These are phyloP conservation scores for Mythimna impura DNA, from an alignment of 2,888 invertebrate species.

Conservation along the genomic window DNA sequence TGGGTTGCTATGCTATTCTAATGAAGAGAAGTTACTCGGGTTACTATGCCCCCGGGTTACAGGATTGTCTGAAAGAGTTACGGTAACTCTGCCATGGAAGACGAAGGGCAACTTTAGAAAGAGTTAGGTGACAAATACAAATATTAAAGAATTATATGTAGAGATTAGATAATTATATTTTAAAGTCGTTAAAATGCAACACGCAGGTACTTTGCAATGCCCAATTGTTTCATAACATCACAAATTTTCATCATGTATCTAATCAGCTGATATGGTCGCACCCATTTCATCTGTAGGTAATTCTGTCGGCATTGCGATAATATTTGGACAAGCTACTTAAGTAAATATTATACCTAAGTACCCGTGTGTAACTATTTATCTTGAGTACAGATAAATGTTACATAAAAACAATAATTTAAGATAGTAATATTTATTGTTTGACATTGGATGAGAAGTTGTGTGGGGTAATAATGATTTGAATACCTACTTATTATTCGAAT, in stretches of 20 bases:
- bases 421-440: conserved; percentile 34
- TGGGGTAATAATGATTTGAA: conserved; percentile 6
- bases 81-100: too few relatives aligned
- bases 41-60: too few relatives aligned
- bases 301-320: conserved; percentile 18
- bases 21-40: too few relatives aligned
- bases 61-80: too few relatives aligned
- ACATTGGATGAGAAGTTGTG: conserved; percentile 22
- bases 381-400: conserved; percentile 33
- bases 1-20: background rate
- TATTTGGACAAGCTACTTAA: conserved; percentile 1
- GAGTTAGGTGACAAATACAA: too few relatives aligned
- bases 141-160: too few relatives aligned
- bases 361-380: conserved; percentile 26
- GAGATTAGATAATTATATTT: too few relatives aligned
- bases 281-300: conserved; percentile 2
- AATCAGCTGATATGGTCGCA: conserved; percentile 33
- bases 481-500: background rate
- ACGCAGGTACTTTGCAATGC: background rate
- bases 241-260: background rate
- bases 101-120: too few relatives aligned
- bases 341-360: background rate
- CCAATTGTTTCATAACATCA: background rate
- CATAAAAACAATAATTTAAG: conserved; percentile 32
- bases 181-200: background rate